Percentiles rank a stretch among this genome's conserved stretches.
Conservation (phyloP, 2,888 invertebrate genomes). For the Agrypnus murinus region DNA sequence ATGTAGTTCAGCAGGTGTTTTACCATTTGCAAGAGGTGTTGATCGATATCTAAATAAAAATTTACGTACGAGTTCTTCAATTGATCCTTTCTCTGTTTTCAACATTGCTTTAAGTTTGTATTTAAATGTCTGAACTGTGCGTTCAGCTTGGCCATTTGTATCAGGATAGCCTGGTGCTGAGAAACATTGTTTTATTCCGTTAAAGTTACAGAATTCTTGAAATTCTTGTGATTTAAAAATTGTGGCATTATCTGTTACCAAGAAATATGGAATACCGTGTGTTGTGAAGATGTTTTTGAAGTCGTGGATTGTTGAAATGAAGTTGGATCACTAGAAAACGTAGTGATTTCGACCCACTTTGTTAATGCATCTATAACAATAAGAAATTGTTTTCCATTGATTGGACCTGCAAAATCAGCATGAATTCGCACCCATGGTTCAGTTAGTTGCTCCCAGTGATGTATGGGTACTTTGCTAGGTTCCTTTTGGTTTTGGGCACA, state of each 20-base stretch:
- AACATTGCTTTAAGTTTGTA: constrained; percentile 18
- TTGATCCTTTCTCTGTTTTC: not conserved
- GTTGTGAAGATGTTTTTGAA: constrained; percentile 55
- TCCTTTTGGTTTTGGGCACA: not conserved
- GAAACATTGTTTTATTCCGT: constrained; percentile 53
- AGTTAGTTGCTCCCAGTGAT: not conserved
- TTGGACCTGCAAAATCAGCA: constrained; percentile 7
- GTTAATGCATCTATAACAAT: not conserved
- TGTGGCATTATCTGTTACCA: constrained; percentile 58
- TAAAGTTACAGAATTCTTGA: constrained; percentile 47
- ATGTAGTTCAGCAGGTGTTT: too few species aligned
- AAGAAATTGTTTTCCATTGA: not conserved
- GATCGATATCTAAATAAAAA: too few species aligned
- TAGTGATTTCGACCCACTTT: not conserved
- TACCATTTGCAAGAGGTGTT: too few species aligned
- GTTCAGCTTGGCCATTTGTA: constrained; percentile 53
- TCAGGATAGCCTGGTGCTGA: constrained; percentile 51
- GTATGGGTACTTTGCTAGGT: not conserved
- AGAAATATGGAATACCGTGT: constrained; percentile 54
- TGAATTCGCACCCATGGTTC: not conserved
- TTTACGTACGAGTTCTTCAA: too few species aligned
- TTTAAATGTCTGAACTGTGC: constrained; percentile 42
- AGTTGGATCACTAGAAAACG: constrained; percentile 45
- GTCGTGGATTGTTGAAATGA: constrained; percentile 50
- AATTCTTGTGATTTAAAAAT: constrained; percentile 56